Percentiles rank a stretch among this genome's conserved stretches.
Conservation (phyloP, 2,888 invertebrate genomes). For the Oligia strigilis region DNA sequence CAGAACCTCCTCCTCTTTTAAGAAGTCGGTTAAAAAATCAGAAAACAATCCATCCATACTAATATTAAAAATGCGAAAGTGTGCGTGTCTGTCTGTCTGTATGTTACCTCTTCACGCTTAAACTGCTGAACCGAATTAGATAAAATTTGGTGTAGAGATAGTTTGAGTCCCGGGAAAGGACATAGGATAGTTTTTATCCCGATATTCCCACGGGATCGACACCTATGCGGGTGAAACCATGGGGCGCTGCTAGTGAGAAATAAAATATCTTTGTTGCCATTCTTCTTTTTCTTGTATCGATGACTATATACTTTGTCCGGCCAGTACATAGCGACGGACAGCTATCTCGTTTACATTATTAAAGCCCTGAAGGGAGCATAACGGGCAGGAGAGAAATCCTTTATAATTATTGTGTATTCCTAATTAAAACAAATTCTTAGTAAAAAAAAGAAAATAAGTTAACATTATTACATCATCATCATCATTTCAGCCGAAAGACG, state of each 20-base stretch:
- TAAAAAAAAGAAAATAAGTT: neutral
- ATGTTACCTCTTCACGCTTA: too few relatives aligned
- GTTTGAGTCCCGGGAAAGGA: too few relatives aligned
- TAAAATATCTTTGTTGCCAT: neutral
- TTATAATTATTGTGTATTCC: neutral
- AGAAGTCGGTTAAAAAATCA: neutral
- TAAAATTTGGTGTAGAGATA: too few relatives aligned
- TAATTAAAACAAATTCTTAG: neutral
- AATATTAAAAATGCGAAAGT: too few relatives aligned
- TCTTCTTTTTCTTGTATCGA: neutral
- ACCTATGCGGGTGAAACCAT: too few relatives aligned
- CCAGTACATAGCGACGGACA: neutral
- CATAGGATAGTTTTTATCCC: too few relatives aligned
- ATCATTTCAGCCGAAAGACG: too few relatives aligned
- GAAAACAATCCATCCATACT: neutral
- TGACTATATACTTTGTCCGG: neutral
- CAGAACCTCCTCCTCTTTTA: neutral
- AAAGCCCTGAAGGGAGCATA: neutral
- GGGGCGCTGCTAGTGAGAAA: neutral
- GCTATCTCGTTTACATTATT: neutral
- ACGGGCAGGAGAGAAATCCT: neutral
- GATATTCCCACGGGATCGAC: too few relatives aligned
- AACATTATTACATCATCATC: neutral
- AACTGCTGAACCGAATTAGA: too few relatives aligned
- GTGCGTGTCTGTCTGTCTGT: too few relatives aligned